A percentile compares a stretch with the other conserved stretches of the same genome.
Evolutionary conservation across 53 echinoderm and acorn worm species (phyloP).

Genomic region (Echinarachnius parma): DNA sequence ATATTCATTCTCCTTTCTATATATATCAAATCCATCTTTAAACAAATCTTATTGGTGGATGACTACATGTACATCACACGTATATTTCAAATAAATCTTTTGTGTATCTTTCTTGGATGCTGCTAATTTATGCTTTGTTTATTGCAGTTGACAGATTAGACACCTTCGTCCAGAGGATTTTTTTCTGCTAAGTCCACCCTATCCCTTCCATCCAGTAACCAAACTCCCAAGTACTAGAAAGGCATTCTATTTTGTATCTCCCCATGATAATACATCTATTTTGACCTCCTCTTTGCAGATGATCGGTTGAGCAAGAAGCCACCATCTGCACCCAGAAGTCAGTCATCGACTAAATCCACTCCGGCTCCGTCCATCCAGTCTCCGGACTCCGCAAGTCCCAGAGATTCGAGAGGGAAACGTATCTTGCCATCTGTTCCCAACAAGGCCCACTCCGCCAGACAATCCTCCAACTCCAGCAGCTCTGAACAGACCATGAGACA

Average conservation of each 20-base stretch:
- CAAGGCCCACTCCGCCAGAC: conserved; percentile 17
- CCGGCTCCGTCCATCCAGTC: conserved; percentile 29
- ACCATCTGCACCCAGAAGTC: conserved; percentile 23
- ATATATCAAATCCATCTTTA: too few species aligned
- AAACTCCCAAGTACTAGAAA: too few species aligned
- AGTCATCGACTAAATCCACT: conserved; percentile 28
- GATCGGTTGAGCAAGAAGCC: conserved; percentile 38
- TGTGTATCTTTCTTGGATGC: too few species aligned
- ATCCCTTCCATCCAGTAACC: too few species aligned
- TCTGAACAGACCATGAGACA: conserved; percentile 54
- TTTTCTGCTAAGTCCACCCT: too few species aligned
- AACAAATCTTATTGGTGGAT: too few species aligned
- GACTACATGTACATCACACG: too few species aligned
- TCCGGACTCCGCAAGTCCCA: conserved; percentile 11
- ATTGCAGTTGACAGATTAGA: too few species aligned
- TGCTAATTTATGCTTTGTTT: too few species aligned
- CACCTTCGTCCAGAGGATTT: too few species aligned
- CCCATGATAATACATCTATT: neutral
- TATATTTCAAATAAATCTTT: too few species aligned
- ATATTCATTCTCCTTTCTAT: too few species aligned
- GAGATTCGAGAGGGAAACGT: conserved; percentile 48
- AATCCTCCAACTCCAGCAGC: conserved; percentile 32
- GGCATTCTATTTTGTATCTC: neutral
- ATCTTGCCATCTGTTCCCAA: conserved; percentile 66
- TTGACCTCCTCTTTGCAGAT: conserved; percentile 3